Conservation (phyloP, 2,113 vertebrate species). For the Potamarius usumacintae region DNA sequence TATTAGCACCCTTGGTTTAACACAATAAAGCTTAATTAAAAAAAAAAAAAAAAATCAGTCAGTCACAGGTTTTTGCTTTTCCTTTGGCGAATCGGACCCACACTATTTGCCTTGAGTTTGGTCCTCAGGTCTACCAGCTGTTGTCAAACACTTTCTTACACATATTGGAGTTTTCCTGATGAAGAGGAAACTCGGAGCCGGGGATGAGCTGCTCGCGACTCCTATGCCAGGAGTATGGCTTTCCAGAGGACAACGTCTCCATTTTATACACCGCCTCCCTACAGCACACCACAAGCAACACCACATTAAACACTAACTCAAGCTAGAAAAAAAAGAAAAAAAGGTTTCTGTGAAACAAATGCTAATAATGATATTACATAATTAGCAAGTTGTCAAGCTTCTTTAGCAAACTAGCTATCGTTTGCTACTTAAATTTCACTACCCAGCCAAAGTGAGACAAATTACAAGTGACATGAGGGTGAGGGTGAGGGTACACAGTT, state of each 20-base stretch:
- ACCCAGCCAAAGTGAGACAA: background rate
- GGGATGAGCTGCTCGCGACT: conserved; percentile 70
- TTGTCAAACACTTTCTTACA: conserved; percentile 84
- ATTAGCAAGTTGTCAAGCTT: background rate
- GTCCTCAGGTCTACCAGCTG: conserved; percentile 65
- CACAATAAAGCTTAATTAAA: background rate
- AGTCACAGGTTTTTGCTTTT: background rate
- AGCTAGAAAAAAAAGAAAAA: background rate
- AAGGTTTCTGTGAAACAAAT: background rate
- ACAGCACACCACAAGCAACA: conserved; percentile 36
- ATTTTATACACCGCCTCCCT: conserved; percentile 82
- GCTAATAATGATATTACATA: background rate
- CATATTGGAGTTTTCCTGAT: conserved; percentile 96
- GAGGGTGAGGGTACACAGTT: background rate
- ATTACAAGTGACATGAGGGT: background rate
- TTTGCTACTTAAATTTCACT: background rate
- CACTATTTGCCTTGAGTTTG: background rate
- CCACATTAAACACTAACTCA: background rate
- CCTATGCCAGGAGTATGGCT: conserved; percentile 69
- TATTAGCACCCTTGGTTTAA: background rate
- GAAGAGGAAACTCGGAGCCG: conserved; percentile 90
- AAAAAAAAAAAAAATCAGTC: background rate
- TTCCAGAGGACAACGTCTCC: conserved; percentile 81
- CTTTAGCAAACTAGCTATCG: background rate
- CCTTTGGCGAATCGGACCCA: background rate